Base-by-base conservation (phyloP, 2,113 vertebrate species). In the Microtus pennsylvanicus region DNA sequence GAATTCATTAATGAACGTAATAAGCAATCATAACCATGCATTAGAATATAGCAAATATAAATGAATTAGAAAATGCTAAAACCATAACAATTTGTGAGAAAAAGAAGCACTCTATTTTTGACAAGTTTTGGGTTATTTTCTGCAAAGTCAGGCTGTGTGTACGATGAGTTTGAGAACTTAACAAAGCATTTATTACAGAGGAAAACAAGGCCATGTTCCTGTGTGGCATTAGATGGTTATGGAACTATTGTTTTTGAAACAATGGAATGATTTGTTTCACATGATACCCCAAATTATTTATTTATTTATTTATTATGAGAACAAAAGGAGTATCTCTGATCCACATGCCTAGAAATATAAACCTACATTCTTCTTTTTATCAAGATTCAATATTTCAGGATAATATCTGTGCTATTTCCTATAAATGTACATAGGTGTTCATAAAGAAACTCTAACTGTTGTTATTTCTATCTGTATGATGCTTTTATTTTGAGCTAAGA, bases 391-490 rank as follows among this genome's bases (percentile, higher is more conserved):
- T 90, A 82, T 87, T 90, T 42, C 67, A 75, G 81, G 38, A 50
- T 38, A 61, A 38, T 76, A 70, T 9, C 21, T 70, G 17, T 38
- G 11, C 5, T 58, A 24, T 14, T 19, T n/a, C 24, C 16, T 82
- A 82, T 38, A 12, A 26, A 33, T 47, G n/a, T 65, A 0, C 80
- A 17, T 26, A 24, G 16, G 30, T 74, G 7, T 50, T 13, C 81
- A 45, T 45, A 87, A 21, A 77, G n/a, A 86, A 94, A 92, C 83
- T 86, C 45, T 94, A 96, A 58, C 30, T 33, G 14, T 47, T 96
- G 22, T 14, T 93, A 38, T 75, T 81, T 89, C 21, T 95, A 80
- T 13, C 52, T 87, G 38, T 47, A 26, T 22, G 81, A 72, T 33
- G 42, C 24, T 87, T 38, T n/a, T 89, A 42, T 52, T 38, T 81